Conservation (phyloP, 2,888 invertebrate species). For the Lasioglossum oenotherae region DNA sequence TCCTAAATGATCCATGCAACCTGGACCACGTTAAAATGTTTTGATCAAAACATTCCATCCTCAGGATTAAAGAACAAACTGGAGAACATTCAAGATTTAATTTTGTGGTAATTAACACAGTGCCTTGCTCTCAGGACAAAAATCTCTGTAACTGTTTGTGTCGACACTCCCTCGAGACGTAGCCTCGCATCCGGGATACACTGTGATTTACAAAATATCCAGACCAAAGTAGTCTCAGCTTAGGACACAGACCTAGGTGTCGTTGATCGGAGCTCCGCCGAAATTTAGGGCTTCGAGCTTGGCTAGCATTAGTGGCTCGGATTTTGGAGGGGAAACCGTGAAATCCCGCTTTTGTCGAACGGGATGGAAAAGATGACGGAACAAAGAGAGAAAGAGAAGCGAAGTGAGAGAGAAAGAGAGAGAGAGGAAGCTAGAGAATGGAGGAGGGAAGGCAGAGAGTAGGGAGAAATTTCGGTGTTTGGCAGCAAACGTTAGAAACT, state of each 20-base stretch:
- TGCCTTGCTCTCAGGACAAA: not conserved
- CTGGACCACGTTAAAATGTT: not conserved
- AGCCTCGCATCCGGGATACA: constrained; percentile 11
- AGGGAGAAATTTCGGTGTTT: constrained; percentile 64
- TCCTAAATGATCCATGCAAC: not conserved
- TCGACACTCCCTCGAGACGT: constrained; percentile 26
- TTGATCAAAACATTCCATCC: not conserved
- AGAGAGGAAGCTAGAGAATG: not conserved
- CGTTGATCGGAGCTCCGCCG: constrained; percentile 50
- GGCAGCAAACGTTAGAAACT: constrained; percentile 70
- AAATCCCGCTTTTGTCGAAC: constrained; percentile 31
- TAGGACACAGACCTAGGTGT: constrained; percentile 41
- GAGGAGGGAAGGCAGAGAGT: not conserved
- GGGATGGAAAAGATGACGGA: not conserved
- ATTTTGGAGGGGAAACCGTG: constrained; percentile 53
- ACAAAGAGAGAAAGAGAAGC: not conserved
- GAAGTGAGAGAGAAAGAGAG: not conserved
- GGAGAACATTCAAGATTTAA: not conserved
- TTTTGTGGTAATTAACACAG: not conserved
- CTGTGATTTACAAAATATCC: constrained; percentile 34
- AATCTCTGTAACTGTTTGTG: constrained; percentile 13
- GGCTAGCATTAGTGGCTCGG: constrained; percentile 41
- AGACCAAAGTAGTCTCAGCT: constrained; percentile 33
- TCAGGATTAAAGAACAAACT: not conserved
- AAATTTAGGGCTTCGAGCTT: constrained; percentile 57